Conservation (phyloP, 2,888 invertebrate genomes). For the Hecatera dysodea region DNA sequence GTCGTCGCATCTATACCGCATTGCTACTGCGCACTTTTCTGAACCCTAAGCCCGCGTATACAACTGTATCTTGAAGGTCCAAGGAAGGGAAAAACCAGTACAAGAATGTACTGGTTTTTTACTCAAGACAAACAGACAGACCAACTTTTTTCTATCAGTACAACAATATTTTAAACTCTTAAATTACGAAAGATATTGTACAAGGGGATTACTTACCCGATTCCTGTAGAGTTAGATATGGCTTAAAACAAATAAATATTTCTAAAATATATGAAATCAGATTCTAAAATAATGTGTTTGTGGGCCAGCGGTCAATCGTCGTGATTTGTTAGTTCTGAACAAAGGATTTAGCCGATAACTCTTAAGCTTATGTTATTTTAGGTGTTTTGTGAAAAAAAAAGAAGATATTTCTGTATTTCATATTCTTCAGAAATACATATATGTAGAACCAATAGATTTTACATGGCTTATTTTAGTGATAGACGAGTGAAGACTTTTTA, state of each 20-base stretch:
- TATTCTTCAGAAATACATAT: neutral
- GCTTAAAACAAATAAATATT: constrained; percentile 42
- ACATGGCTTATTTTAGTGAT: too few relatives aligned
- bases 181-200: constrained; percentile 41
- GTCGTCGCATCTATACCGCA: too few relatives aligned
- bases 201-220: constrained; percentile 46
- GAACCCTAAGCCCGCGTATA: too few relatives aligned
- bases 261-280: constrained; percentile 36
- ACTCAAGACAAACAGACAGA: neutral
- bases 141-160: neutral
- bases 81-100: too few relatives aligned
- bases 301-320: constrained; percentile 34
- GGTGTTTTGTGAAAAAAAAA: constrained; percentile 27
- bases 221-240: constrained; percentile 11
- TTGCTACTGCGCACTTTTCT: too few relatives aligned
- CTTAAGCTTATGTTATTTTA: constrained; percentile 26
- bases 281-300: constrained; percentile 40
- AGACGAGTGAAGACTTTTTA: too few relatives aligned
- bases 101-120: too few relatives aligned
- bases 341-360: constrained; percentile 48
- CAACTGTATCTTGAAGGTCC: too few relatives aligned
- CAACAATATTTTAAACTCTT: constrained; percentile 9
- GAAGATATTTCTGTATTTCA: too few relatives aligned
- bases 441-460: too few relatives aligned
- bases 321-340: constrained; percentile 54